Percentiles rank a stretch among this genome's conserved stretches.
These are phyloP conservation scores for Morus bassanus DNA, from an alignment of 2,797 vertebrate species.

Conservation along the genomic window DNA sequence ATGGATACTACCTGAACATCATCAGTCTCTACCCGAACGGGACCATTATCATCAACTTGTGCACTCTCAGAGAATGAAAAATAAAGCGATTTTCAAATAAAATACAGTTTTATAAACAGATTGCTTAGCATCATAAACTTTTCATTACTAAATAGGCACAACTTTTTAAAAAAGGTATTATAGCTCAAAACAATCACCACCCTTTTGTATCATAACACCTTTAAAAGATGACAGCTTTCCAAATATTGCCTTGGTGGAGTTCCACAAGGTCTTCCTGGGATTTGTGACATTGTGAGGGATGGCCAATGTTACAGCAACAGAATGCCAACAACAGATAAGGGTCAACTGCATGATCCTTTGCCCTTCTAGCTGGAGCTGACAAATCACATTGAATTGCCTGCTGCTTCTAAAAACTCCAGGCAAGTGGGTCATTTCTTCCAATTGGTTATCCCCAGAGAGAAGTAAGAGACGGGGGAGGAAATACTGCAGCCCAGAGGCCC, in stretches of 20 bases:
- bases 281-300: slow-evolving; percentile 12
- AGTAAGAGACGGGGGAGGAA: slow-evolving; percentile 51
- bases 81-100: not conserved
- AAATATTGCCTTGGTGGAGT: not conserved
- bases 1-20: not conserved
- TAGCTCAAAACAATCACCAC: not conserved
- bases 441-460: slow-evolving; percentile 66
- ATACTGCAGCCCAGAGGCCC: slow-evolving; percentile 44
- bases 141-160: not conserved
- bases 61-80: not conserved
- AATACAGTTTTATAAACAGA: not conserved
- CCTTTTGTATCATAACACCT: not conserved
- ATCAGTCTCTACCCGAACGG: not conserved
- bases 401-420: slow-evolving; percentile 50
- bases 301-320: not conserved
- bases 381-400: slow-evolving; percentile 59
- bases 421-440: slow-evolving; percentile 58
- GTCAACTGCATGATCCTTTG: not conserved
- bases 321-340: not conserved
- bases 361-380: slow-evolving; percentile 53
- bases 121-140: not conserved
- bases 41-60: not conserved
- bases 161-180: not conserved
- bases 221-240: not conserved
- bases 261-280: slow-evolving; percentile 18